Percentiles rank a stretch among this genome's conserved stretches.
phyloP scores from a whole-genome alignment of 35 echinoderm and acorn worm species.

The Ophioderma brevispina region DNA sequence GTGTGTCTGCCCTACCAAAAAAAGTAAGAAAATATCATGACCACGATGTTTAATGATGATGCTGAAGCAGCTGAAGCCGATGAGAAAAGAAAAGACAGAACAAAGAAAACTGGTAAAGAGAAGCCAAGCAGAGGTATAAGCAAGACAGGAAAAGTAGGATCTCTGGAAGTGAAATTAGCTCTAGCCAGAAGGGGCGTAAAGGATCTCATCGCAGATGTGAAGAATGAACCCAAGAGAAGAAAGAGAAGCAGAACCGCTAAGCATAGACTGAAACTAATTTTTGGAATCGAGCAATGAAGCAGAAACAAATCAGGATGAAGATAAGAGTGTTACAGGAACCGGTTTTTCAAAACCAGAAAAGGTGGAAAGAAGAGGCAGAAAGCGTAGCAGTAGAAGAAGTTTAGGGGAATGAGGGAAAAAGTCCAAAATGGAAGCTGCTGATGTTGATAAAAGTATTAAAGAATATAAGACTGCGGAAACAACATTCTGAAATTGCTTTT shows the following conservation, averaged over 20 bases:
- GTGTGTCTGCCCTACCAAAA: no score
- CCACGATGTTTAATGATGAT: not conserved
- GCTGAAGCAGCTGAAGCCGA: not conserved
- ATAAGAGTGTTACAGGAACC: constrained; percentile 2
- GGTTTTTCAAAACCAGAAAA: not conserved
- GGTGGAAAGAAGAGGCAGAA: constrained; percentile 31
- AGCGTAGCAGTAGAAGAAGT: constrained; percentile 31
- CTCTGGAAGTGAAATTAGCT: constrained; percentile 22
- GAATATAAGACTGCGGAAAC: constrained; percentile 26
- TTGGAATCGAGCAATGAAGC: constrained; percentile 26
- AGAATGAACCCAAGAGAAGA: constrained; percentile 12
- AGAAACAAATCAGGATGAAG: constrained; percentile 14
- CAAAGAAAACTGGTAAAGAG: constrained; percentile 32
- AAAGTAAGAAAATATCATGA: not conserved
- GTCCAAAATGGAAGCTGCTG: not conserved
- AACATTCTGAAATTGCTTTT: not conserved
- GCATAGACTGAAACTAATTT: not conserved
- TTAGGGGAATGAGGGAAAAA: constrained; percentile 11
- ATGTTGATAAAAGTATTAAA: constrained; percentile 24
- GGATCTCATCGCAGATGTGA: not conserved
- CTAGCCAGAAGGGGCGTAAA: constrained; percentile 25
- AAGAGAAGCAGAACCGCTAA: no score
- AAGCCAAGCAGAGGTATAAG: constrained; percentile 18
- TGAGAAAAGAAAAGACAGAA: not conserved
- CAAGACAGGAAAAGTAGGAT: constrained; percentile 22